These are phyloP conservation scores for Pseudocheirus occidentalis DNA, from an alignment of 2,797 vertebrate species.

Conservation along the genomic window DNA sequence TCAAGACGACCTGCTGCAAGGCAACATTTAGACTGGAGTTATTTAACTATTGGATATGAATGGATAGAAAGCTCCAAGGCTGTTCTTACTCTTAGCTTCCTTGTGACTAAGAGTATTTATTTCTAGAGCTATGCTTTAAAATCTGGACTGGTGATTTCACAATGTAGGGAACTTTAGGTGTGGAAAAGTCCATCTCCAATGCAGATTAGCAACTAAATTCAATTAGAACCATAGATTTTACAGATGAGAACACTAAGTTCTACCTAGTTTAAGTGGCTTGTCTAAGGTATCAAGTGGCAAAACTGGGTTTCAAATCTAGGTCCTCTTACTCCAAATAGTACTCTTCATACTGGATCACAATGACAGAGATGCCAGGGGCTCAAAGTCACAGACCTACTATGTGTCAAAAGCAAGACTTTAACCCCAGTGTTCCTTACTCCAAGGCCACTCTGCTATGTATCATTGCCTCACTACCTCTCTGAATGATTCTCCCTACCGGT, in stretches of 20 bases:
- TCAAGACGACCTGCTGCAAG: not conserved
- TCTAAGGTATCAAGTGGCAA: not conserved
- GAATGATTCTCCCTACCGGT: not conserved
- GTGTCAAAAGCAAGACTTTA: constrained; percentile 6
- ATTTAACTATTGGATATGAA: not conserved
- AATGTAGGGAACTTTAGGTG: not conserved
- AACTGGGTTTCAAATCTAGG: not conserved
- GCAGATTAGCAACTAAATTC: not conserved
- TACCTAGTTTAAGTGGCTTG: not conserved
- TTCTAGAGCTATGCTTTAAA: not conserved
- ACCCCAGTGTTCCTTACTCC: not conserved
- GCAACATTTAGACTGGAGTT: not conserved
- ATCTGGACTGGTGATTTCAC: not conserved
- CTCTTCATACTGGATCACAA: not conserved
- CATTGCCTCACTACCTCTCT: too few relatives aligned
- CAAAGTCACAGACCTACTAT: constrained; percentile 32
- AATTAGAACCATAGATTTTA: not conserved
- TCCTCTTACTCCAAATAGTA: not conserved
- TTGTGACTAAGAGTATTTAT: constrained; percentile 30
- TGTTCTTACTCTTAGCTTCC: not conserved
- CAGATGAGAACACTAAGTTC: not conserved
- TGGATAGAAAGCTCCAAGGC: not conserved
- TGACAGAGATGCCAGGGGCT: not conserved
- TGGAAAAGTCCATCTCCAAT: not conserved
- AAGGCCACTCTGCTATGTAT: not conserved